phyloP scores from a whole-genome alignment of 2,888 invertebrate species.

The Ornithoptera alexandrae region DNA sequence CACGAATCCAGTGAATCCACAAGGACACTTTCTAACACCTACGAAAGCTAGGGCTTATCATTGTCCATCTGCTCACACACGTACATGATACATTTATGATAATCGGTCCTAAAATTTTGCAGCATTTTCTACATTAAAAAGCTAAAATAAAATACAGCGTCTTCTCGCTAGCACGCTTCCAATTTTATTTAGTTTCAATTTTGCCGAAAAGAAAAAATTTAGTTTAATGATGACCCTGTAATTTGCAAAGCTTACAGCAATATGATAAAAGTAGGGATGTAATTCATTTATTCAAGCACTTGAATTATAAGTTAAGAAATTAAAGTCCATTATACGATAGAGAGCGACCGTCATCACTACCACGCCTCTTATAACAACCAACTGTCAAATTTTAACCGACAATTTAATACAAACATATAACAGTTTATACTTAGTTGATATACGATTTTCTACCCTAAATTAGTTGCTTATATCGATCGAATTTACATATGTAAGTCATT shows the following conservation, averaged over 20 bases:
- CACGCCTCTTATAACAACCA: neutral
- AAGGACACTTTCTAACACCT: too few species aligned
- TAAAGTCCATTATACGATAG: neutral
- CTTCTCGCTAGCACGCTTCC: too few species aligned
- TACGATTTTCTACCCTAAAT: conserved; percentile 1
- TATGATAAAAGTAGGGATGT: neutral
- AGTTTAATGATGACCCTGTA: neutral
- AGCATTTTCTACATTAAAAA: too few species aligned
- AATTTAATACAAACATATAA: neutral
- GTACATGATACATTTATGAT: too few species aligned
- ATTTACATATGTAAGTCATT: conserved; percentile 23
- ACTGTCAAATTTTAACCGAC: neutral
- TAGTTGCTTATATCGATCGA: conserved; percentile 7
- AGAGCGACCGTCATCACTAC: neutral
- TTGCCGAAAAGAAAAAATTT: neutral
- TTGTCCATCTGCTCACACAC: too few species aligned
- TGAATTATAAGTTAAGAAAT: neutral
- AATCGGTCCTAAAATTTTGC: too few species aligned
- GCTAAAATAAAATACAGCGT: too few species aligned
- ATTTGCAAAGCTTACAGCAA: neutral
- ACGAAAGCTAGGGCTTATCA: too few species aligned
- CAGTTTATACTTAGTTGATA: neutral
- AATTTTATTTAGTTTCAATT: too few species aligned
- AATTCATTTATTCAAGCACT: neutral
- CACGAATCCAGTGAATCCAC: too few species aligned